Evolutionary conservation across 2,113 vertebrate genomes (phyloP).

Genomic region (Orientallactaga bullata): DNA sequence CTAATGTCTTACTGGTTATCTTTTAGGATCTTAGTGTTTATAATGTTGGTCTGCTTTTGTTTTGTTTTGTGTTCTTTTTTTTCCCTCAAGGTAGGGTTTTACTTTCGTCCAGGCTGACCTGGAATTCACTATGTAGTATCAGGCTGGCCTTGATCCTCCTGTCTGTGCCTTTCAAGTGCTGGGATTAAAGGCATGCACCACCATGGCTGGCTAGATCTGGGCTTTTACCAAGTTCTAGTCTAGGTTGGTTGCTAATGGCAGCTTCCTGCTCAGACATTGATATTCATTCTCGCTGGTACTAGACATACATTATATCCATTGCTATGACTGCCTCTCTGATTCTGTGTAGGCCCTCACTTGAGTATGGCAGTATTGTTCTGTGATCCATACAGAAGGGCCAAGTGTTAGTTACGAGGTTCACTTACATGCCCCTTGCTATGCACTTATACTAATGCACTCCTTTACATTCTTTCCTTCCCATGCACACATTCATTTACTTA

Average conservation of each 20-base stretch:
- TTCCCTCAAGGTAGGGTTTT: too few species aligned
- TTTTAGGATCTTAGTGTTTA: too few species aligned
- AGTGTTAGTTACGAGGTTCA: too few species aligned
- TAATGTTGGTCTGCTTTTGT: too few species aligned
- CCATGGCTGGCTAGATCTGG: not conserved
- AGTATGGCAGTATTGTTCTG: accelerated
- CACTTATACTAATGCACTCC: not conserved
- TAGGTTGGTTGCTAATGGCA: not conserved
- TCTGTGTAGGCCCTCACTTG: accelerated
- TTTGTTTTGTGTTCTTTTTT: too few species aligned
- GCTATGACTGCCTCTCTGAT: accelerated
- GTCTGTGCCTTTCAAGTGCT: too few species aligned
- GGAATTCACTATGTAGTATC: too few species aligned
- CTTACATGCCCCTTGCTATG: not conserved
- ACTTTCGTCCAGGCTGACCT: too few species aligned
- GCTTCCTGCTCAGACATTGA: not conserved
- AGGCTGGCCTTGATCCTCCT: too few species aligned
- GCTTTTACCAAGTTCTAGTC: not conserved
- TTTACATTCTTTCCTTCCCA: not conserved
- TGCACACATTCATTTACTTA: not conserved
- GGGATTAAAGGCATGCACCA: too few species aligned
- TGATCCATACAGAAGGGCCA: not conserved
- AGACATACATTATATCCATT: accelerated
- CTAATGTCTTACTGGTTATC: too few species aligned
- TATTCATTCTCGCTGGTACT: not conserved